Percentiles rank a stretch among this genome's conserved stretches.
Evolutionary conservation across 2,797 vertebrate genomes (phyloP).

Genomic region (Cercopithecus hamlyni): DNA sequence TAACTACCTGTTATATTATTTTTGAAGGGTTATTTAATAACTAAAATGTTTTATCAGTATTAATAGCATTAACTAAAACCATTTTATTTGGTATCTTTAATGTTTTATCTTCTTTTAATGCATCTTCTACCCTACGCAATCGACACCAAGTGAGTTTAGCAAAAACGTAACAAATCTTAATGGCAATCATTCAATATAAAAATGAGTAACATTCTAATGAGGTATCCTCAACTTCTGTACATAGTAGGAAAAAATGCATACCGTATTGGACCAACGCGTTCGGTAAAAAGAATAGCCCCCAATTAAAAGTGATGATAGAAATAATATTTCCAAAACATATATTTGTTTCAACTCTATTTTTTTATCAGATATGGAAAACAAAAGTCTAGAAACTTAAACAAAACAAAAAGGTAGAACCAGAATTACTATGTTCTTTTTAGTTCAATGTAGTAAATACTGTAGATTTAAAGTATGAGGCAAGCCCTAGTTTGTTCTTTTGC

Average conservation of each 20-base stretch:
- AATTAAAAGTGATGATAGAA: neutral
- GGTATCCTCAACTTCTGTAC: neutral
- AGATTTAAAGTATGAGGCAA: neutral
- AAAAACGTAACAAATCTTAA: neutral
- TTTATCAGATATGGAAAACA: neutral
- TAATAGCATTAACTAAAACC: neutral
- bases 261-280: neutral
- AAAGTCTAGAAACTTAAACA: neutral
- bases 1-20: neutral
- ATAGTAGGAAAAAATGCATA: neutral
- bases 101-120: neutral
- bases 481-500: neutral
- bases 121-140: neutral
- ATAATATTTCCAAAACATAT: neutral
- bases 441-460: neutral
- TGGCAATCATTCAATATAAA: neutral
- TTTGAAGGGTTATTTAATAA: neutral
- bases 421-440: no score
- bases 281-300: neutral
- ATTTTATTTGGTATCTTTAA: neutral
- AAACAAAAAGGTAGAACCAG: neutral
- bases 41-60: neutral
- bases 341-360: neutral
- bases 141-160: neutral
- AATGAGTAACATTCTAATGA: neutral